These are phyloP conservation scores for Crocallis elinguaria DNA, from an alignment of 2,888 invertebrate genomes.

Conservation along the genomic window DNA sequence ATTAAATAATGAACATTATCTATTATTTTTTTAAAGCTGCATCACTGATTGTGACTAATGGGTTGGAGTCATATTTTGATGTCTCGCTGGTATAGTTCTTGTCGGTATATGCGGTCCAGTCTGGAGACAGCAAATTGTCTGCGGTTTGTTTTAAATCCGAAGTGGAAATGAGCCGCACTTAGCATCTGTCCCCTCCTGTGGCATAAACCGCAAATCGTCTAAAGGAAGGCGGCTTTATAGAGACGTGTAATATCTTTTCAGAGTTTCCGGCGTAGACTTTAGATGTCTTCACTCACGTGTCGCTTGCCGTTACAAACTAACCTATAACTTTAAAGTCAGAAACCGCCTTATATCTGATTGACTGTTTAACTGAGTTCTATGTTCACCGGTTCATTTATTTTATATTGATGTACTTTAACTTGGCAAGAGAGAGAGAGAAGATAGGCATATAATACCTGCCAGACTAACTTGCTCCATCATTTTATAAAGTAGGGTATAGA, in stretches of 20 bases:
- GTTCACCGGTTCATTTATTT: neutral
- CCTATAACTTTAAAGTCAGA: slow-evolving; percentile 36
- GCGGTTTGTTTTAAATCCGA: slow-evolving; percentile 69
- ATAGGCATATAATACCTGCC: slow-evolving; percentile 4
- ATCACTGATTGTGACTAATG: neutral
- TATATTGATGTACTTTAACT: neutral
- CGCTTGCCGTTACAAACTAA: slow-evolving; percentile 62
- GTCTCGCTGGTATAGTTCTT: slow-evolving; percentile 9
- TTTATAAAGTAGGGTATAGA: slow-evolving; percentile 2
- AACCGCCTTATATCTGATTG: neutral
- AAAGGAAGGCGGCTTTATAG: slow-evolving; percentile 58
- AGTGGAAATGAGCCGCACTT: slow-evolving; percentile 74
- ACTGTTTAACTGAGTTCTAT: neutral
- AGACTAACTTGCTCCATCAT: slow-evolving; percentile 5
- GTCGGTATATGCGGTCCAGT: slow-evolving; percentile 43
- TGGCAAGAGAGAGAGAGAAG: neutral
- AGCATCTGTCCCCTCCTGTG: slow-evolving; percentile 59
- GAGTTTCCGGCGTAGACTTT: slow-evolving; percentile 57
- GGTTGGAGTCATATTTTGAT: neutral
- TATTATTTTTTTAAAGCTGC: neutral
- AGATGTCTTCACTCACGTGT: slow-evolving; percentile 70
- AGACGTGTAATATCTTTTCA: slow-evolving; percentile 57
- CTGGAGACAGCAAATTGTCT: slow-evolving; percentile 51
- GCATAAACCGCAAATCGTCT: slow-evolving; percentile 69
- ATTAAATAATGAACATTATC: slow-evolving; percentile 17